Evolutionary conservation across 1,140 invertebrate species (phyloP).

Genomic region (Monomorium pharaonis): DNA sequence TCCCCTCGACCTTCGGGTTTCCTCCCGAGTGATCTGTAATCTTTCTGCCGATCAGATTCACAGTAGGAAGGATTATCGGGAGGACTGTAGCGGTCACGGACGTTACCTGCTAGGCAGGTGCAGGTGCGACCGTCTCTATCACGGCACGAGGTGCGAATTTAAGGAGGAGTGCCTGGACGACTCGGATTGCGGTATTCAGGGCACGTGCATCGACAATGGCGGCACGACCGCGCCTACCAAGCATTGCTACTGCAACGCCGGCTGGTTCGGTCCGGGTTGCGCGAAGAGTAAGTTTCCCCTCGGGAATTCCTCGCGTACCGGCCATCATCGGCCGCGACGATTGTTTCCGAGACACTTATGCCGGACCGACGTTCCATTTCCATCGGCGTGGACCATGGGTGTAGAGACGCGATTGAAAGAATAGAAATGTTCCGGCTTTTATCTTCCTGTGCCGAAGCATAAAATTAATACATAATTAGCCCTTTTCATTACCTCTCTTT

Average conservation of each 20-base stretch:
- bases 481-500: not conserved
- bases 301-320: conserved; percentile 25
- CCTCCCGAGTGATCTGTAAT: not conserved
- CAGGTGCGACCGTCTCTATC: conserved; percentile 93
- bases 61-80: conserved; percentile 89
- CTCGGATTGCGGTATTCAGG: conserved; percentile 93
- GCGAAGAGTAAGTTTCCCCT: conserved; percentile 88
- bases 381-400: no score
- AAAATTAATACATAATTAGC: not conserved
- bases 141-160: conserved; percentile 93
- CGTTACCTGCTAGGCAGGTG: conserved; percentile 91
- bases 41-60: conserved; percentile 73
- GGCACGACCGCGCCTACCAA: conserved; percentile 92
- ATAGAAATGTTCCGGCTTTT: not conserved
- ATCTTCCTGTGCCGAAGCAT: not conserved
- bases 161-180: conserved; percentile 93
- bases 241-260: conserved; percentile 95
- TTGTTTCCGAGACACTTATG: not conserved
- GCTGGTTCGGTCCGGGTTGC: conserved; percentile 93
- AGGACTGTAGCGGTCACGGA: conserved; percentile 93
- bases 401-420: not conserved
- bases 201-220: conserved; percentile 92
- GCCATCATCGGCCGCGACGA: not conserved
- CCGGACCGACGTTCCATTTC: not conserved
- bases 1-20: not conserved